These are phyloP conservation scores for Epirrita christyi DNA, from an alignment of 2,888 invertebrate genomes.

Conservation along the genomic window DNA sequence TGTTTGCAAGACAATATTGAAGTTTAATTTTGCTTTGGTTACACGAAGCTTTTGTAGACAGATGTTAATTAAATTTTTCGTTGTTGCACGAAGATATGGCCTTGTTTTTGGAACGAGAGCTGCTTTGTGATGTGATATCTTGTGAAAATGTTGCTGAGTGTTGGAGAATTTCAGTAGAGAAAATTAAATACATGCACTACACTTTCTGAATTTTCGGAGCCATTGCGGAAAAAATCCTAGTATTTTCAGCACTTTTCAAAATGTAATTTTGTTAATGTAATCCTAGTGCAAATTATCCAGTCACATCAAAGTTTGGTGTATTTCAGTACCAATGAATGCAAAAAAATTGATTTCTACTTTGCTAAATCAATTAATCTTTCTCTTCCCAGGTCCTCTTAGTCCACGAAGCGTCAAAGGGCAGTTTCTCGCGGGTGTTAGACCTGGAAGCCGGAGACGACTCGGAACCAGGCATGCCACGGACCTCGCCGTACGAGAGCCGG, in stretches of 20 bases:
- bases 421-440: slow-evolving; percentile 97
- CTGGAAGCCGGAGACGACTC: slow-evolving; percentile 95
- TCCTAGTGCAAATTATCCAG: too few relatives aligned
- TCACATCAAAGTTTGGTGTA: too few relatives aligned
- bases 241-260: too few relatives aligned
- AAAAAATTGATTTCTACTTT: too few relatives aligned
- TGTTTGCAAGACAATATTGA: slow-evolving; percentile 66
- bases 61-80: slow-evolving; percentile 39
- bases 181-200: not conserved
- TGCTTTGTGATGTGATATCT: slow-evolving; percentile 17
- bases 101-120: slow-evolving; percentile 29
- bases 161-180: not conserved
- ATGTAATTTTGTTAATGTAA: too few relatives aligned
- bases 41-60: slow-evolving; percentile 41
- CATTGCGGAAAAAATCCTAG: too few relatives aligned
- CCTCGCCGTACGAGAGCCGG: slow-evolving; percentile 95
- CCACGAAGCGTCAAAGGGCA: slow-evolving; percentile 95
- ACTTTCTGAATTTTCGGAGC: not conserved
- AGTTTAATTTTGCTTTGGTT: slow-evolving; percentile 59
- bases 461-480: slow-evolving; percentile 92
- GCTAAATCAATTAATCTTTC: not conserved
- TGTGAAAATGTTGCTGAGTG: slow-evolving; percentile 2
- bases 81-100: slow-evolving; percentile 25
- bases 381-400: slow-evolving; percentile 91
- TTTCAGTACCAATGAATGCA: too few relatives aligned